These are phyloP conservation scores for Antrozous pallidus DNA, from an alignment of 2,797 vertebrate species.

Conservation along the genomic window DNA sequence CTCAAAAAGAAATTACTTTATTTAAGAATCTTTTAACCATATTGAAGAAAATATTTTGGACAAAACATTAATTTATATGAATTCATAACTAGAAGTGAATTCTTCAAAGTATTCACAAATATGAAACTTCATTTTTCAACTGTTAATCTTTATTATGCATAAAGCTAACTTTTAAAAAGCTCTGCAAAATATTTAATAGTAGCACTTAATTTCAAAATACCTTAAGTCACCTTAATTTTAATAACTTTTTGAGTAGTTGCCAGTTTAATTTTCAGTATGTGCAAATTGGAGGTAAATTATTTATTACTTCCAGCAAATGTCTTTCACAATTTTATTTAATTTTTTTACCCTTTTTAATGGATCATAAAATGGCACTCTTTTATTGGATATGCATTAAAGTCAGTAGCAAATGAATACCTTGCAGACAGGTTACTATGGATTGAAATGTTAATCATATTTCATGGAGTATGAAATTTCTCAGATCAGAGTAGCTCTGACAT, in stretches of 20 bases:
- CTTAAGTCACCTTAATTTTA: constrained; percentile 80
- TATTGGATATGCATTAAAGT: constrained; percentile 79
- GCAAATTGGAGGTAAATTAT: constrained; percentile 85
- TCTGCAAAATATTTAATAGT: constrained; percentile 62
- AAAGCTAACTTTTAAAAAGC: constrained; percentile 49
- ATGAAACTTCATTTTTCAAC: constrained; percentile 36
- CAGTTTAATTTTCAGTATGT: constrained; percentile 83
- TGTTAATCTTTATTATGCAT: constrained; percentile 27
- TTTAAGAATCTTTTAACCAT: background rate
- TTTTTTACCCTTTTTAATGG: constrained; percentile 82
- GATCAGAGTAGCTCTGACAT: constrained; percentile 49
- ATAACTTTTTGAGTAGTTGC: constrained; percentile 83
- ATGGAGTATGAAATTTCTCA: constrained; percentile 60
- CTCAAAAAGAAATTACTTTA: constrained; percentile 26
- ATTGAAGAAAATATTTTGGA: constrained; percentile 1
- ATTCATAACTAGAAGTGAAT: background rate
- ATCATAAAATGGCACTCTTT: constrained; percentile 82
- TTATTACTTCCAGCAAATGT: constrained; percentile 83
- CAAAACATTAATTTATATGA: constrained; percentile 36
- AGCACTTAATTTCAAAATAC: constrained; percentile 77
- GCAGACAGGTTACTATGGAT: constrained; percentile 77
- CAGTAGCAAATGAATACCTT: constrained; percentile 81
- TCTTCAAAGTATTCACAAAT: constrained; percentile 32
- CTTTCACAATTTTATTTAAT: constrained; percentile 84
- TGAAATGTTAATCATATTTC: constrained; percentile 82